Base-by-base conservation (phyloP, 2,797 vertebrate genomes). In the Enteromius paludinosus region DNA sequence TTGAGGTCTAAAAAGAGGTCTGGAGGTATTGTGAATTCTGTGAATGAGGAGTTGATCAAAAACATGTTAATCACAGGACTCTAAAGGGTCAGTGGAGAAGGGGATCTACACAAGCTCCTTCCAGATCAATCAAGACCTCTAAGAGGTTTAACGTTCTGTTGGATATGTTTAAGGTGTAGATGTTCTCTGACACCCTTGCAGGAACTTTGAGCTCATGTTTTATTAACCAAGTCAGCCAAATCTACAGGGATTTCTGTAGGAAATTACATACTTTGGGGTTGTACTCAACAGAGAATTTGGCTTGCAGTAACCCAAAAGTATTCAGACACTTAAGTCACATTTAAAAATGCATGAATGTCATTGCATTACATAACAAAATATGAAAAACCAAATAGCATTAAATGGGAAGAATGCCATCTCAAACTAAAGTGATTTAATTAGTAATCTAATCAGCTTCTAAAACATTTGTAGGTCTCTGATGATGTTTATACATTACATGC, bases 1-100 rank as follows among this genome's bases (percentile, higher is more conserved):
- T 92, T 91, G 88, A 91, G 86, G 85, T 85, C 82, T 90, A 87
- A 89, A 91, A 93, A 93, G 90, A 41, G 33, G 88, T 86, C 28
- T 78, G 86, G 25, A 52, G 81, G 84, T 25, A 88, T 59, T 47
- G n/a, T 52, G 91, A 93, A 83, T 64, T 87, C 94, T 95, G 94
- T 47, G 89, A 86, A 91, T 90, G 77, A 84, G 82, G 90, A 91
- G 86, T 85, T 93, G 86, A 93, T 90, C 79, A 92, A 77, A 89
- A 73, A 86, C 56, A 84, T 52, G 85, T 88, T 89, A 88, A 83
- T 68, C 38, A 80, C 4, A 43, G 41, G 83, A 11, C 38, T 59
- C 62, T 62, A 59, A 25, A 47, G 64, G 71, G 28, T 54, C 38
- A 20, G 70, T 74, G 52, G 54, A 52, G 41, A 25, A 72, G 41